Percentiles rank a stretch among this genome's conserved stretches.
These are phyloP conservation scores for Pararge aegeria DNA, from an alignment of 1,140 invertebrate genomes.

Conservation along the genomic window DNA sequence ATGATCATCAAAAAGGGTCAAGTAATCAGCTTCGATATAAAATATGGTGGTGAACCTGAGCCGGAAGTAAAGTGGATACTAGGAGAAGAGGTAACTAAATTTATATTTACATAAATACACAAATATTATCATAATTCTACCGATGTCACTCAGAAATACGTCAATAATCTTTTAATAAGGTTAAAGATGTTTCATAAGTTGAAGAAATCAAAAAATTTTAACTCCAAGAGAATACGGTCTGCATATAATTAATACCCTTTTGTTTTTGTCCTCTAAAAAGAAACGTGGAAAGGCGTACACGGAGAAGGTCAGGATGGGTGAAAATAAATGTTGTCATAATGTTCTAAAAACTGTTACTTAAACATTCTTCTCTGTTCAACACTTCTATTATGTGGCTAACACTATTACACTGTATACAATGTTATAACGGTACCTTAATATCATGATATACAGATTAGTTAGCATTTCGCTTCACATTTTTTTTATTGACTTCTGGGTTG, in stretches of 20 bases:
- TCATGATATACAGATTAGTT: constrained; percentile 32
- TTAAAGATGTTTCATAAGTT: background rate
- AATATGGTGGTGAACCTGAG: constrained; percentile 96
- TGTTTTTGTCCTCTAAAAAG: constrained; percentile 68
- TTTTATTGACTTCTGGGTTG: background rate
- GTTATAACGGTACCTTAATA: constrained; percentile 13
- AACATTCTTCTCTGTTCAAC: constrained; percentile 49
- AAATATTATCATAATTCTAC: background rate
- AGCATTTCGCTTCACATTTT: too few relatives aligned
- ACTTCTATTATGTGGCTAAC: constrained; percentile 66
- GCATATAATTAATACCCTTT: constrained; percentile 44
- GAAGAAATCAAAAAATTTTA: too few relatives aligned
- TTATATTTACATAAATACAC: constrained; percentile 6
- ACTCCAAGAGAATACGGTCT: too few relatives aligned
- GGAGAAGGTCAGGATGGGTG: constrained; percentile 72
- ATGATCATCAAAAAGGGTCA: constrained; percentile 97
- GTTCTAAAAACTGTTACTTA: constrained; percentile 60
- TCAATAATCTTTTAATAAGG: background rate
- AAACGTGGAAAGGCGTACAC: constrained; percentile 74
- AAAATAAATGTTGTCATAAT: constrained; percentile 68
- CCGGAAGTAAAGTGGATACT: constrained; percentile 92
- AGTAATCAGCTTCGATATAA: constrained; percentile 95
- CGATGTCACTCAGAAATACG: background rate
- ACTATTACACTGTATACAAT: constrained; percentile 36
- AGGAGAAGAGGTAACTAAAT: constrained; percentile 82